Base-by-base conservation (phyloP, 2,113 vertebrate species). In the Prietella phreatophila region DNA sequence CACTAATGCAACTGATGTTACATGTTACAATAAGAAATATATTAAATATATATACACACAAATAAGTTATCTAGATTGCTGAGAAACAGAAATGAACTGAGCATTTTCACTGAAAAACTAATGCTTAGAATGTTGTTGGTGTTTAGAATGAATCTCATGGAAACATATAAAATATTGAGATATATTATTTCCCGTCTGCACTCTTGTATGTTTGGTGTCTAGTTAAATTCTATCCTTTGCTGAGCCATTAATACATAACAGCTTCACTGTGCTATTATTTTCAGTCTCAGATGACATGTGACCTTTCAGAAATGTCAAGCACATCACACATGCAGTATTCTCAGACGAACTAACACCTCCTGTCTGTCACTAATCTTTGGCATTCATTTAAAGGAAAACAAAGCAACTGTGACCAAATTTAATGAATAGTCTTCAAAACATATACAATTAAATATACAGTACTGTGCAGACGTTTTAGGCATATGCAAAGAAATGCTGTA, bases 221-320 rank as follows among this genome's bases (percentile, higher is more conserved):
- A 65, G 2, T 60, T 36, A 33, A 65, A 36, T 65, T 76, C 19
- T 82, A 3, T 71, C 20, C 53, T 69, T 6, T 10, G 22, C 60
- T 30, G 50, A 75, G 14, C 81, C 20, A 69, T 76, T 56, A 39
- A 71, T 27, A 42, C 81, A 89, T 58, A 42, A 60, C 30, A 73
- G 50, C 25, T 22, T 82, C 58, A 17, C 11, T 20, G 1, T 82
- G 88, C 58, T 82, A 89, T 85, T 82, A 71, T 61, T 27, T 76
- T 3, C 27, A 15, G 58, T 85, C 69, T 84, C 11, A 86, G 55
- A 82, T 88, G 67, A 85, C 50, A 61, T 78, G 82, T 91, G 90
- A 91, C 87, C 91, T 92, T 92, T 91, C n/a, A 69, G 22, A 89
- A 92, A 92, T 90, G 90, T 89, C 90, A 91, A 39, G 36, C 82